Base-by-base conservation (phyloP, 1,140 invertebrate genomes). In the Trichomalopsis sarcophagae region DNA sequence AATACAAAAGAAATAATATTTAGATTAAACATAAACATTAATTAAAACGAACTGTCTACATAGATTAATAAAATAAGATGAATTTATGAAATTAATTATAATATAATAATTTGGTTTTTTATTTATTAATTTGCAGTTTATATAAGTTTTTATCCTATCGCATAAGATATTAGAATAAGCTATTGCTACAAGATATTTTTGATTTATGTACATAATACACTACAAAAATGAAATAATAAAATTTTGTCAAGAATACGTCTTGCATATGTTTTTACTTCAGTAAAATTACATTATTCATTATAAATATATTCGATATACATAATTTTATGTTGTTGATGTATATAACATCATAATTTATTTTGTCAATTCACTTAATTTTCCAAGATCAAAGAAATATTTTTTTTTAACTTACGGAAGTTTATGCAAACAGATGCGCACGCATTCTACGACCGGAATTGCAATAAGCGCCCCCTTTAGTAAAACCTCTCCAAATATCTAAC, bases 391-490 rank as follows among this genome's bases (percentile, higher is more conserved):
- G 21, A 62, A 62, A 62, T 62, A n/a, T n/a, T 62, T 62, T 62
- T 62, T 62, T 62, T 62, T 62, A 62, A 21, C n/a, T 62, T 62
- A 62, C 17, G 50, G 50, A 55, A 55, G 47, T 50, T 50, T 50
- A 50, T 50, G 14, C 14, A 50, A 50, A 50, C 66, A 44, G 21
- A 7, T 80, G 62, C 62, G 78, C 62, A 69, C 62, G 78, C 62
- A 69, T 44, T 7, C 11, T 30, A 30, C 23, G 14, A 30, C 27
- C 73, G 82, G 82, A 84, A 84, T 33, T 40, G 13, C 23, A 66
- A 62, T 62, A 13, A 2, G 50, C 40, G 75, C 44, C 82, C 66
- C 79, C 82, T 83, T 68, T 40, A 36, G n/a, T 36, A 17, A 62
- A 47, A 79, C 23, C 40, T 2, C 44, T 68, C 30, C 9, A 84